Base-by-base conservation (phyloP, 2,888 invertebrate genomes). In the Epiblema foenella region DNA sequence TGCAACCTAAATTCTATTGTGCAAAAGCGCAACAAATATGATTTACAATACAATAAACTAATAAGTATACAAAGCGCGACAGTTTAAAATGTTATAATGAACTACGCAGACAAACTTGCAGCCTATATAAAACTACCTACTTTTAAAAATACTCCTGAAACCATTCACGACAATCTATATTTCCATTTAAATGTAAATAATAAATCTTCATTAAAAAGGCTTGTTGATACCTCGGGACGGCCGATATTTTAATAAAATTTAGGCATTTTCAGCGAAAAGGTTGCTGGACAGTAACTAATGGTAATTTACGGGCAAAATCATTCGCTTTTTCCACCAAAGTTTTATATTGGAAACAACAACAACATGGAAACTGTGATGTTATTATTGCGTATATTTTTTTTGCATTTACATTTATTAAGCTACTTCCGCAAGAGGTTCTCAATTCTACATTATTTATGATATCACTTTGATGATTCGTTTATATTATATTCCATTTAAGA, bases 211-310 rank as follows among this genome's bases (percentile, higher is more conserved):
- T 42, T 15, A 33, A 33, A 33, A 33, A 33, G 24, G 15, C 54
- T 7, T 29, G 7, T 29, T 29, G n/a, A 29, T 29, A 52, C 18
- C 52, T 15, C 24, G 15, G 10, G 15, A 54, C 15, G 15, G 24
- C 24, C 2, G 15, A 54, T 8, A 29, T 54, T 54, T 52, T 54
- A 29, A 15, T 15, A 29, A 54, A 54, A 4, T 54, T 54, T 54
- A 2, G 29, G 24, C 24, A 8, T 54, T 52, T 54, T 9, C 8
- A 29, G 24, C n/a, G 15, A 54, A 29, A 8, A 18, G 17, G 51
- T 63, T 51, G 18, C 8, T 0, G 15, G 33, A 49, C 62, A 33
- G 63, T 37, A 51, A 63, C 12, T 33, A 37, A 63, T 63, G 29
- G 17, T 33, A 33, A 24, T 63, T 51, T 12, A 37, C 54, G 54